Base-by-base conservation (phyloP, 2,888 invertebrate species). In the Lepidocyrtoides sp. region DNA sequence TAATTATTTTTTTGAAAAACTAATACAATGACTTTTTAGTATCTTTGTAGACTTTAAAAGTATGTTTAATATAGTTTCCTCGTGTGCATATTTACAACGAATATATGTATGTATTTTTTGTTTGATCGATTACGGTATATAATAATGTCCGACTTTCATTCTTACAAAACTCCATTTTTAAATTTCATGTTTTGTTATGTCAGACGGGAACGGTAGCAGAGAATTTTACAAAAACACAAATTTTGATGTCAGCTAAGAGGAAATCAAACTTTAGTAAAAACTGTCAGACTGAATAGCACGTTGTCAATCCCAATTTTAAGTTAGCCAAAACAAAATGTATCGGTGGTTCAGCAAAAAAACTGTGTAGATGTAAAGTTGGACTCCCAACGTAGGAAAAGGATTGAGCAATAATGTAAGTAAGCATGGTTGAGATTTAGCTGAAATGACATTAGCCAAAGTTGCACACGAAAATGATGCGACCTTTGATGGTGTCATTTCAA, bases 151-250 rank as follows among this genome's bases (percentile, higher is more conserved):
- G 32, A 57, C 66, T 32, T 12, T 48, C 2, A 48, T 48, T 57
- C 17, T n/a, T 57, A 57, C 57, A 5, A 23, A 4, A 7, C n/a
- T n/a, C n/a, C n/a, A n/a, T 12, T 57, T 57, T 57, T 57, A 4
- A n/a, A 23, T 57, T 81, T 77, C 12, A 7, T 79, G 26, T 26
- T 48, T 75, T 36, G 32, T 51, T 54, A 89, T 89, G 89, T 83
- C 89, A 60, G 82, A 89, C 41, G 83, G 82, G 89, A 89, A 83
- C 83, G 89, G 89, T 89, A 89, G 20, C 44, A 41, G 44, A 82
- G 72, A 83, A 81, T 69, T 20, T 36, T 44, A 69, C 26, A 44
- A 48, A 69, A 72, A 48, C 23, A n/a, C 41, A 63, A 12, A n/a
- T n/a, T 75, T 60, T n/a, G 41, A 7, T 72, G 69, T 72, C 69